These are phyloP conservation scores for Mycalesis mineus DNA, from an alignment of 2,888 invertebrate genomes.

Conservation along the genomic window DNA sequence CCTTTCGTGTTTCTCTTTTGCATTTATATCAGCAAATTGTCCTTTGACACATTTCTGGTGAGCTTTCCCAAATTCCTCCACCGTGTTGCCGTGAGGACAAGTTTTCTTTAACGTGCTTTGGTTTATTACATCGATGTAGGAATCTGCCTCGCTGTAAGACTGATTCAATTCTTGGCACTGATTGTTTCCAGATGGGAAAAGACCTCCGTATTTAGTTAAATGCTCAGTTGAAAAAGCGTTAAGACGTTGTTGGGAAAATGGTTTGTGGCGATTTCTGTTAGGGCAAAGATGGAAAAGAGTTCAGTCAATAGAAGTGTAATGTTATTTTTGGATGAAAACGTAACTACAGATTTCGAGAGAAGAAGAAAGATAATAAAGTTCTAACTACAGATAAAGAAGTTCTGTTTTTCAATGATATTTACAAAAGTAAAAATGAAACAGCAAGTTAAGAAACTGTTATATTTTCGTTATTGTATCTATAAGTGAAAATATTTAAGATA, in stretches of 20 bases:
- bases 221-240: constrained; percentile 75
- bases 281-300: constrained; percentile 56
- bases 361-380: neutral
- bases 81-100: constrained; percentile 68
- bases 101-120: constrained; percentile 59
- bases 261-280: constrained; percentile 75
- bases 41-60: constrained; percentile 72
- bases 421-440: neutral
- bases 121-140: constrained; percentile 68
- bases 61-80: constrained; percentile 72
- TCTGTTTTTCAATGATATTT: neutral
- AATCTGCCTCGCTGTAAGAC: constrained; percentile 70
- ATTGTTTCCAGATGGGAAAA: constrained; percentile 70
- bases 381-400: neutral
- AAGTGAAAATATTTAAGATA: too few relatives aligned
- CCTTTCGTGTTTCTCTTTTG: constrained; percentile 66
- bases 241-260: constrained; percentile 76
- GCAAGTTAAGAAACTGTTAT: too few relatives aligned
- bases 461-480: too few relatives aligned
- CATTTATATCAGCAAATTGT: constrained; percentile 50
- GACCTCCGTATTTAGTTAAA: constrained; percentile 70
- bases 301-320: constrained; percentile 39
- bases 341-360: constrained; percentile 3
- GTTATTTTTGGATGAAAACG: constrained; percentile 17
- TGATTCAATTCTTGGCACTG: constrained; percentile 72